These are phyloP conservation scores for Marmota flaviventris DNA, from an alignment of 2,113 vertebrate genomes.

Conservation along the genomic window DNA sequence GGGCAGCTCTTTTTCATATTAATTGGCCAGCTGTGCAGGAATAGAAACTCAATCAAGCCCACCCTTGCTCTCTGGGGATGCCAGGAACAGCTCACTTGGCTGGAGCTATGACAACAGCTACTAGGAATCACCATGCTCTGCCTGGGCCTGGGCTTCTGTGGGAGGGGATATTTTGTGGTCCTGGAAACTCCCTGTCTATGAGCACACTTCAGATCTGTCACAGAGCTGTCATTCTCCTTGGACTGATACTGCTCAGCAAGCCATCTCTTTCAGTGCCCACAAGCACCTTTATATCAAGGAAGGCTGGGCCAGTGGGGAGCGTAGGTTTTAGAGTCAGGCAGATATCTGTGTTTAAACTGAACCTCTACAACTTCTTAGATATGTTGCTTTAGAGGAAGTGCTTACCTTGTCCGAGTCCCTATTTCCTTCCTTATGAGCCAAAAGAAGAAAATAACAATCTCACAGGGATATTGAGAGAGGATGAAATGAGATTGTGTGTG, in stretches of 20 bases:
- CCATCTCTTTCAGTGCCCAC: background rate
- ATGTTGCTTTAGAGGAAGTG: background rate
- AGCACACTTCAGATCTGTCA: background rate
- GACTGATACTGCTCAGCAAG: background rate
- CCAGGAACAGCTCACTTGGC: background rate
- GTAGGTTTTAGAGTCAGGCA: background rate
- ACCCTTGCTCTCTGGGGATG: background rate
- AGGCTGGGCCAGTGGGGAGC: accelerated
- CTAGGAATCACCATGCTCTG: background rate
- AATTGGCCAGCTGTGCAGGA: conserved; percentile 70
- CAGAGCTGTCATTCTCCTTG: background rate
- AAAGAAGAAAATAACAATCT: background rate
- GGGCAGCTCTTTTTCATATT: conserved; percentile 79
- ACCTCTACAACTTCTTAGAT: background rate
- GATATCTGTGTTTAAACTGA: background rate
- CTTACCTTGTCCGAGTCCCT: background rate
- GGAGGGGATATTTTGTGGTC: background rate
- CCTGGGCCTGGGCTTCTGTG: background rate
- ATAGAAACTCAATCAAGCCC: background rate
- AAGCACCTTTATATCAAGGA: background rate
- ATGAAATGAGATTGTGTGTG: background rate
- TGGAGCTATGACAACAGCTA: background rate
- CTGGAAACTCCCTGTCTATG: background rate
- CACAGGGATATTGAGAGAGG: background rate
- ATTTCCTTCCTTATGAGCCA: background rate